Evolutionary conservation across 53 echinoderm and acorn worm species (phyloP).

Genomic region (Paracentrotus lividus): DNA sequence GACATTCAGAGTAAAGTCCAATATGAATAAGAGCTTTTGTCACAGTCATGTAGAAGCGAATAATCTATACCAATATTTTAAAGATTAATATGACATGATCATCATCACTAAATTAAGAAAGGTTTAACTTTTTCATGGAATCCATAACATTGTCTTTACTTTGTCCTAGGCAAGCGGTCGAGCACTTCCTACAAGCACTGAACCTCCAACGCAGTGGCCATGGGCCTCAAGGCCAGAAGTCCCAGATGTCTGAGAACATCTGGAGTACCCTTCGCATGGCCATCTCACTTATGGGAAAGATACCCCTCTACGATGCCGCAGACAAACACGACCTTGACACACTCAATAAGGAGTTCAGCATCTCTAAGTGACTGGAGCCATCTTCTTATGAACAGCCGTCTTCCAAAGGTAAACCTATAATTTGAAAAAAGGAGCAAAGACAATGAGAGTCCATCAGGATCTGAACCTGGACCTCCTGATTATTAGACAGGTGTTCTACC

Average conservation of each 20-base stretch:
- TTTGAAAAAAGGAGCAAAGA: no score
- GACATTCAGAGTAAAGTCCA: no score
- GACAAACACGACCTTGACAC: constrained; percentile 83
- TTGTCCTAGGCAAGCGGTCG: constrained; percentile 86
- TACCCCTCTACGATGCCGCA: constrained; percentile 87
- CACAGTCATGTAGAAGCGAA: no score
- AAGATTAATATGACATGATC: no score
- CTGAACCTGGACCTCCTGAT: no score
- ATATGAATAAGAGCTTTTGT: no score
- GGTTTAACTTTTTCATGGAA: no score
- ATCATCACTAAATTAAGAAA: no score
- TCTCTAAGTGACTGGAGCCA: constrained; percentile 77
- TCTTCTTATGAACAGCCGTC: not conserved
- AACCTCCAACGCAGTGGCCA: constrained; percentile 90
- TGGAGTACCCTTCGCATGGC: constrained; percentile 98
- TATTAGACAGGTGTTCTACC: no score
- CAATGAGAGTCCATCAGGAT: no score
- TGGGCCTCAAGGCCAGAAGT: constrained; percentile 88
- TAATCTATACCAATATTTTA: no score
- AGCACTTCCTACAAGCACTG: constrained; percentile 92
- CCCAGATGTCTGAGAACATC: constrained; percentile 95
- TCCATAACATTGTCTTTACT: not conserved
- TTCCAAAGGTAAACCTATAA: not conserved
- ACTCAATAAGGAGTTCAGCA: constrained; percentile 81
- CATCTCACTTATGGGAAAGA: constrained; percentile 85